Conservation (phyloP, 2,113 vertebrate species). For the Egretta garzetta region DNA sequence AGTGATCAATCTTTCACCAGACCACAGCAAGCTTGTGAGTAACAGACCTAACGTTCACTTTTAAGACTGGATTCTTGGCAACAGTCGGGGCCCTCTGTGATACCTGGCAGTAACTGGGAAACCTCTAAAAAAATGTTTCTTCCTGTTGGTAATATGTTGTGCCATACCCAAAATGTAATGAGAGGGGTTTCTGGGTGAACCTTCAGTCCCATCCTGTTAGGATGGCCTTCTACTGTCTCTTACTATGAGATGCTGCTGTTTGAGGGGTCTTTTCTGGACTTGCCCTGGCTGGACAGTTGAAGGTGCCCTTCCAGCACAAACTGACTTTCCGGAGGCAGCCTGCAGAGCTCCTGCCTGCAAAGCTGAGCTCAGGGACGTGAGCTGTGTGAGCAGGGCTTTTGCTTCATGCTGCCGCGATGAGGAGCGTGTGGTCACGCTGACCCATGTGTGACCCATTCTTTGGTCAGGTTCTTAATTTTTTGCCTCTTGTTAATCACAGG, state of each 20-base stretch:
- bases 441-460: not conserved
- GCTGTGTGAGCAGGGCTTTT: not conserved
- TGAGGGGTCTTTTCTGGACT: not conserved
- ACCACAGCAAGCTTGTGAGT: not conserved
- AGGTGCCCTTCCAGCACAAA: not conserved
- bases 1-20: not conserved
- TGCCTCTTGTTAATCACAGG: not conserved
- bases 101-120: not conserved
- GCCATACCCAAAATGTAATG: rapidly evolving
- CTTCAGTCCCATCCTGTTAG: not conserved
- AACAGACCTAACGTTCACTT: not conserved
- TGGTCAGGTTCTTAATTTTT: not conserved
- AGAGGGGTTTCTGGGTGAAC: not conserved
- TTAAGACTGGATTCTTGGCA: not conserved
- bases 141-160: not conserved
- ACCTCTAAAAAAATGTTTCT: not conserved
- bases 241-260: rapidly evolving
- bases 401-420: not conserved
- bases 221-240: not conserved
- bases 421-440: not conserved
- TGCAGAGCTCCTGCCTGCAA: not conserved
- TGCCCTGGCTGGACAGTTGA: not conserved
- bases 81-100: not conserved
- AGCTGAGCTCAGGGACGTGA: rapidly evolving
- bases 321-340: not conserved